Evolutionary conservation across 2,113 vertebrate species (phyloP).

Genomic region (Scopus umbretta): DNA sequence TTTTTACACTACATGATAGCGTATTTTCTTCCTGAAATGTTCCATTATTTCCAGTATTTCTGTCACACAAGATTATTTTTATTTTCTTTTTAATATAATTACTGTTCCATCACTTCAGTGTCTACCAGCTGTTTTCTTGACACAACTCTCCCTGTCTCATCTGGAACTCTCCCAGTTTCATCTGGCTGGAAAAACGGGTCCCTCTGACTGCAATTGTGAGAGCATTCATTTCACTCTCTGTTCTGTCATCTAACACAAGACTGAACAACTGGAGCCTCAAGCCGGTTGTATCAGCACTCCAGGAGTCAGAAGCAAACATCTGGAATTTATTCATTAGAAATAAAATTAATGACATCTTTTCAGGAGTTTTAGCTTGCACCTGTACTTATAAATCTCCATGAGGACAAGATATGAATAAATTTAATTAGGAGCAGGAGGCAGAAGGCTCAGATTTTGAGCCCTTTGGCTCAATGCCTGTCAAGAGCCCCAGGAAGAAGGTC

Average conservation of each 20-base stretch:
- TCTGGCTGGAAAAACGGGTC: neutral
- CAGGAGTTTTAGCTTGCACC: slow-evolving; percentile 12
- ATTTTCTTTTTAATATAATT: neutral
- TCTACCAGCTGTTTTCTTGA: neutral
- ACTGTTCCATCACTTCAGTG: neutral
- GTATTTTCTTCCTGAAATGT: neutral
- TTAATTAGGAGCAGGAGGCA: neutral
- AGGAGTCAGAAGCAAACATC: slow-evolving; percentile 14
- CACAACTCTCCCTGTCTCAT: neutral
- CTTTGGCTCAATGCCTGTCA: neutral
- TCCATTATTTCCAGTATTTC: neutral
- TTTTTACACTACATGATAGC: neutral
- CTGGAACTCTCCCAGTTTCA: neutral
- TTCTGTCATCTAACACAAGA: neutral
- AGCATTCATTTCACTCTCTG: neutral
- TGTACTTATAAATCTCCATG: slow-evolving; percentile 1
- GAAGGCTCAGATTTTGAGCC: neutral
- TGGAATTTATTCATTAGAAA: slow-evolving; percentile 32
- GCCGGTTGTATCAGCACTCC: neutral
- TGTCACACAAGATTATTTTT: neutral
- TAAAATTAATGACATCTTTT: slow-evolving; percentile 2
- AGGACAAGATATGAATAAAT: slow-evolving; percentile 8
- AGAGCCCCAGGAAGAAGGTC: neutral
- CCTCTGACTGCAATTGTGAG: neutral
- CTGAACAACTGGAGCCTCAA: neutral